phyloP scores from a whole-genome alignment of 2,797 vertebrate genomes.

The Columba guinea region DNA sequence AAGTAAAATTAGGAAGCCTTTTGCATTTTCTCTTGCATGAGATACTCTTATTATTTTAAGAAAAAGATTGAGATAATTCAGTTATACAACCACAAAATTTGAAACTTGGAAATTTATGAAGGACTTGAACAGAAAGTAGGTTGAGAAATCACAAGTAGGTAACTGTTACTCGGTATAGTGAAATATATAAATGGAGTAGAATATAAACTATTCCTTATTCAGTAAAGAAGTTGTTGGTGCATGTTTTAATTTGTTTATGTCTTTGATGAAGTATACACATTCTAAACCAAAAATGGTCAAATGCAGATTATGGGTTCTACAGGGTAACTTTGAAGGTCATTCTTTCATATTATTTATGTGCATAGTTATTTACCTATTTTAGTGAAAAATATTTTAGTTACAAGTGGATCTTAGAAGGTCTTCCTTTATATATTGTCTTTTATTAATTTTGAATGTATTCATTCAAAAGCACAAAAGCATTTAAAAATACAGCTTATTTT shows the following conservation, averaged over 20 bases:
- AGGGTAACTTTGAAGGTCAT: neutral
- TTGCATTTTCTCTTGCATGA: neutral
- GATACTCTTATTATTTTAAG: rapidly evolving
- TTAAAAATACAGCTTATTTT: neutral
- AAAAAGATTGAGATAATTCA: rapidly evolving
- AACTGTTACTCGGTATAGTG: neutral
- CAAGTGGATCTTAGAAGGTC: neutral
- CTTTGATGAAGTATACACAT: neutral
- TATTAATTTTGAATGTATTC: neutral
- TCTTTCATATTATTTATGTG: neutral
- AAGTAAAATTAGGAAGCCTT: rapidly evolving
- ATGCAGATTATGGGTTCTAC: neutral
- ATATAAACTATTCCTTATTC: neutral
- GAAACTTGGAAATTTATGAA: neutral
- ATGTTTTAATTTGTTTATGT: neutral
- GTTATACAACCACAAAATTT: neutral
- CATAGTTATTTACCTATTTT: neutral
- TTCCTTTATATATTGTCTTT: neutral
- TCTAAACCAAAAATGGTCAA: neutral
- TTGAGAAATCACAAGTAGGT: neutral
- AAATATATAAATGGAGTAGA: neutral
- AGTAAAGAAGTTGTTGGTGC: neutral
- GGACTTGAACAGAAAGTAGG: neutral
- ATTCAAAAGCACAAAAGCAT: rapidly evolving
- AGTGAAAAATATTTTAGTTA: neutral